Base-by-base conservation (phyloP, 2,113 vertebrate genomes). In the Channa maculata region DNA sequence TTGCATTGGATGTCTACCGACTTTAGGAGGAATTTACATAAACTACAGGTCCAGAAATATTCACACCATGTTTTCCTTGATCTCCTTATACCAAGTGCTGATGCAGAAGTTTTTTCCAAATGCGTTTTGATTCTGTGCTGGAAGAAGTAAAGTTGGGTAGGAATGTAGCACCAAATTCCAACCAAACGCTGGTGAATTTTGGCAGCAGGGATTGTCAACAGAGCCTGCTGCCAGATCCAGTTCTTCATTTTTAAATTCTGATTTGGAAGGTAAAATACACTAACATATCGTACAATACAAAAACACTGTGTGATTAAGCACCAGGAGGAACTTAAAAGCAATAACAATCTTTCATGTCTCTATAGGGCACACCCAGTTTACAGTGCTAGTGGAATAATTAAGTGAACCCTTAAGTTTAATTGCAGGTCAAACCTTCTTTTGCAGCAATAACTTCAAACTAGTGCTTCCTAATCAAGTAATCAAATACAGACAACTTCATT, bases 1-100 rank as follows among this genome's bases (percentile, higher is more conserved):
- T 89, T 86, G 58, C 65, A 75, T 24, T 86, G 2, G 3, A 5
- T 11, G 37, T 48, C 49, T 62, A 7, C 50, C 10, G 1, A n/a
- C 49, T 6, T 0, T 3, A 51, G 8, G 14, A 0, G 2, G 12
- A 24, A 44, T 74, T 67, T 11, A 63, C 14, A 80, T 65, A 8
- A 14, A 60, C 38, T 9, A 3, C n/a, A 8, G 33, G 5, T 36
- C 24, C n/a, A 2, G 33, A 1, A 6, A n/a, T 15, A 10, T n/a
- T 6, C 52, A 9, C 4, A 2, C 7, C 1, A 33, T n/a, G 5
- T 3, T 11, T 36, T 33, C 7, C 5, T 13, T 53, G 45, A 52
- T 0, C 9, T 11, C 49, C 38, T 33, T 10, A 37, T 57, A 59
- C 6, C 46, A 41, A 24, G 24, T 24, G 24, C 44, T 43, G 51